phyloP scores from a whole-genome alignment of 2,888 invertebrate genomes.

The Brachynemurus nebulosus region DNA sequence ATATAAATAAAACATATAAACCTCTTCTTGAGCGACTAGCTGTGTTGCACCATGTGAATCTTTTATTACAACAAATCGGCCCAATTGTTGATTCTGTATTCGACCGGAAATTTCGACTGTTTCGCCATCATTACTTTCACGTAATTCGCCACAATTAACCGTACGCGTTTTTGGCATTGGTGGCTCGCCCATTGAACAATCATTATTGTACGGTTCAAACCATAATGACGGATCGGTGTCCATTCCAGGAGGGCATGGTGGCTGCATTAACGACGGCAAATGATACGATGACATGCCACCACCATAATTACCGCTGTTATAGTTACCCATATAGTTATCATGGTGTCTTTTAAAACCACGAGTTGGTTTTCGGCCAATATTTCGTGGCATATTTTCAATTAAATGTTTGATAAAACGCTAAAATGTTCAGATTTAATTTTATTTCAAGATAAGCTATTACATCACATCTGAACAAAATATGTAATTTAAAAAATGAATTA shows the following conservation, averaged over 20 bases:
- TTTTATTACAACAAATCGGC: constrained; percentile 43
- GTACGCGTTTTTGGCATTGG: not conserved
- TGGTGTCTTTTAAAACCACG: not conserved
- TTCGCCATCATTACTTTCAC: constrained; percentile 35
- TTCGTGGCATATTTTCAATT: not conserved
- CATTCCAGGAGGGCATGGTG: not conserved
- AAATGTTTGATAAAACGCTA: not conserved
- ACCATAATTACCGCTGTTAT: not conserved
- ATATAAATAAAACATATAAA: constrained; percentile 15
- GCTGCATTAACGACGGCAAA: not conserved
- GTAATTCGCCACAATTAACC: constrained; percentile 43
- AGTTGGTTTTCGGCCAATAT: not conserved
- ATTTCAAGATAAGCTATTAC: no score
- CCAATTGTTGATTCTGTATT: constrained; percentile 41
- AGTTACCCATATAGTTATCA: not conserved
- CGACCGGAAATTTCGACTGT: constrained; percentile 46
- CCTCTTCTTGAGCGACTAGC: constrained; percentile 33
- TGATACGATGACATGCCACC: no score
- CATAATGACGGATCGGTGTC: not conserved
- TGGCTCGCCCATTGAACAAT: no score
- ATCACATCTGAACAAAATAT: no score
- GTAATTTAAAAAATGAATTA: not conserved
- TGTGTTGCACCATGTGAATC: constrained; percentile 50
- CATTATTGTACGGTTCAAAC: not conserved
- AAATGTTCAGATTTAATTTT: no score